A percentile compares a stretch with the other conserved stretches of the same genome.
These are phyloP conservation scores for Caenorhabditis sinica DNA, from an alignment of 2,888 invertebrate genomes.

Conservation along the genomic window DNA sequence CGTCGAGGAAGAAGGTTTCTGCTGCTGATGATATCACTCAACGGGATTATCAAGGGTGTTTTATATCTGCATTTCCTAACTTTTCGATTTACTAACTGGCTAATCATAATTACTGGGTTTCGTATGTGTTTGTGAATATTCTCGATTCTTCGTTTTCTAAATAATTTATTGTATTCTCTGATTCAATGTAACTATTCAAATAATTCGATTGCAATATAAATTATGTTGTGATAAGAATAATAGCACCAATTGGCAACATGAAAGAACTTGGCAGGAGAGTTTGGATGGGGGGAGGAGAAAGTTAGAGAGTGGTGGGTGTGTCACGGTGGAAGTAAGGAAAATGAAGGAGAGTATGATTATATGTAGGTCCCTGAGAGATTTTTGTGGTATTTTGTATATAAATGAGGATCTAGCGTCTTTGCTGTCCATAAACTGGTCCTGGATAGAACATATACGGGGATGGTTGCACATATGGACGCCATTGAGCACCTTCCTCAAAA, in stretches of 20 bases:
- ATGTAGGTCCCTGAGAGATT: constrained; percentile 48
- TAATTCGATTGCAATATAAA: constrained; percentile 23
- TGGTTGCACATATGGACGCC: constrained; percentile 70
- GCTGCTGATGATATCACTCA: constrained; percentile 73
- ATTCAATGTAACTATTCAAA: constrained; percentile 6
- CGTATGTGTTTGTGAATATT: constrained; percentile 11
- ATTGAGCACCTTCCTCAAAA: constrained; percentile 65
- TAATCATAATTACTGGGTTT: constrained; percentile 34
- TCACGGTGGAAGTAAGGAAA: constrained; percentile 59
- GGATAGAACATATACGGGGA: constrained; percentile 69
- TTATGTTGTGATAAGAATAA: constrained; percentile 26
- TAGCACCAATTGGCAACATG: constrained; percentile 53
- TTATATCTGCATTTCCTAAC: constrained; percentile 21
- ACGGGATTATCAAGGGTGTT: background rate
- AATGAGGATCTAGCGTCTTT: constrained; percentile 32
- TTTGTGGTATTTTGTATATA: background rate
- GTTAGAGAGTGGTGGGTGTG: constrained; percentile 45
- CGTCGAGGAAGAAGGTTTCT: constrained; percentile 79
- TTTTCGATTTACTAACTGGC: constrained; percentile 41
- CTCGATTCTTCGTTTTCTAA: background rate
- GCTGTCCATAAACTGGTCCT: constrained; percentile 64
- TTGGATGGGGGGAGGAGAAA: background rate
- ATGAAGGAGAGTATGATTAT: background rate
- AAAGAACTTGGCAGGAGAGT: constrained; percentile 61
- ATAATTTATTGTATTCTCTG: constrained; percentile 43